Evolutionary conservation across 30 jellyfish, hydroid and myxozoan species (phyloP), one percentile per base, ranked within the genome.

Genomic region (Rhopilema esculentum): DNA sequence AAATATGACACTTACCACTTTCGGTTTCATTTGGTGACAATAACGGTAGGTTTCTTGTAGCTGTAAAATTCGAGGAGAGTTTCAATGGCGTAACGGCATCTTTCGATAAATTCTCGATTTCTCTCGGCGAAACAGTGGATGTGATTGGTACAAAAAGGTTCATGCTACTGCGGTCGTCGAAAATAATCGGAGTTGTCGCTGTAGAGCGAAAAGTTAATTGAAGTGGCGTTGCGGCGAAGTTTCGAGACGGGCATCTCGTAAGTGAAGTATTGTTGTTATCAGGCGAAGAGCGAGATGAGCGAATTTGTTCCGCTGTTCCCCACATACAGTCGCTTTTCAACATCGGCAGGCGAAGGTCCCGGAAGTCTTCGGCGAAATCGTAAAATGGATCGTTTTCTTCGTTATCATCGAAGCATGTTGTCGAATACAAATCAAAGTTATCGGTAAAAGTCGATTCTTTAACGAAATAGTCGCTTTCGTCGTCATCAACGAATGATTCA

Each of bases 21-120:
- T 90, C 97, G 17, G 93, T 90, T 82, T 90, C 97, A 29, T 80
- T 80, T 17, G 97, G 97, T 50, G 97, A 81, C 0, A 90, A 66
- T 9, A 90, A 68, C 71, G 63, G 85, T 4, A 69, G 69, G 49
- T 77, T 87, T 2, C 27, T 26, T 57, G 28, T 25, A 7, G 51
- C 64, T 70, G 28, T 27, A 22, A 63, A 68, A 57, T n/a, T 68
- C 22, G 92, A 40, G 18, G 80, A 72, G 1, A 71, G 85, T 49
- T 69, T 77, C 22, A 66, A 77, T 70, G 89, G 79, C 85, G 95
- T 66, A 25, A 65, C 78, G 27, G 69, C 27, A 0, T 69, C 86
- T 57, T 88, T 72, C 79, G 82, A 84, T 52, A 66, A 57, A 23
- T 68, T 72, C 28, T 84, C 92, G 72, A 57, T 71, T 69, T 69